A percentile compares a stretch with the other conserved stretches of the same genome.
Evolutionary conservation across 2,888 invertebrate species (phyloP).

Genomic region (Cheilosia vernalis): DNA sequence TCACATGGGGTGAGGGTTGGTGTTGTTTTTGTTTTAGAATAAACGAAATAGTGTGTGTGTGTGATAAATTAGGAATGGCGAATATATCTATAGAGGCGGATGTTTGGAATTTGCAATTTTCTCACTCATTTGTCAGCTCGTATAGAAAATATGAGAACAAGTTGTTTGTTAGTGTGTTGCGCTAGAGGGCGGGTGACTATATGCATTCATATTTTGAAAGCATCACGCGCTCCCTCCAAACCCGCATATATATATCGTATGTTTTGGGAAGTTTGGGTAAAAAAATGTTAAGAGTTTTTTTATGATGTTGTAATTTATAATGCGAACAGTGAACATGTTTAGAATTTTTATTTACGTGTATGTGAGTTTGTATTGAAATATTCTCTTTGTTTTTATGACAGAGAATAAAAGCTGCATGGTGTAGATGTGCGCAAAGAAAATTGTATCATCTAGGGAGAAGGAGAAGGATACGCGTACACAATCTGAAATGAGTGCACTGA

Average conservation of each 20-base stretch:
- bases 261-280: slow-evolving; percentile 3
- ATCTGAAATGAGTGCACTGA: slow-evolving; percentile 32
- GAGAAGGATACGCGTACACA: not conserved
- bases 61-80: slow-evolving; percentile 52
- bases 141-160: slow-evolving; percentile 17
- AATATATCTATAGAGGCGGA: slow-evolving; percentile 7
- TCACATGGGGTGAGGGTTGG: not conserved
- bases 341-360: slow-evolving; percentile 20
- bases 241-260: too few species aligned
- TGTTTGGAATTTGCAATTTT: slow-evolving; percentile 66
- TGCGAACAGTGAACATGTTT: slow-evolving; percentile 50
- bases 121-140: slow-evolving; percentile 56
- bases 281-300: slow-evolving; percentile 16
- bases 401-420: slow-evolving; percentile 9
- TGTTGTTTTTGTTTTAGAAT: not conserved
- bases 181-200: not conserved
- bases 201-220: slow-evolving; percentile 7
- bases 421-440: not conserved
- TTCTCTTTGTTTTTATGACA: slow-evolving; percentile 13
- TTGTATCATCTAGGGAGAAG: slow-evolving; percentile 4
- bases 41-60: slow-evolving; percentile 3
- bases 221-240: not conserved
- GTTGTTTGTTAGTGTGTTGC: slow-evolving; percentile 2
- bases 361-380: slow-evolving; percentile 34
- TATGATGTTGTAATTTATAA: slow-evolving; percentile 55